These are phyloP conservation scores for Calcarius ornatus DNA, from an alignment of 2,113 vertebrate genomes.

Conservation along the genomic window DNA sequence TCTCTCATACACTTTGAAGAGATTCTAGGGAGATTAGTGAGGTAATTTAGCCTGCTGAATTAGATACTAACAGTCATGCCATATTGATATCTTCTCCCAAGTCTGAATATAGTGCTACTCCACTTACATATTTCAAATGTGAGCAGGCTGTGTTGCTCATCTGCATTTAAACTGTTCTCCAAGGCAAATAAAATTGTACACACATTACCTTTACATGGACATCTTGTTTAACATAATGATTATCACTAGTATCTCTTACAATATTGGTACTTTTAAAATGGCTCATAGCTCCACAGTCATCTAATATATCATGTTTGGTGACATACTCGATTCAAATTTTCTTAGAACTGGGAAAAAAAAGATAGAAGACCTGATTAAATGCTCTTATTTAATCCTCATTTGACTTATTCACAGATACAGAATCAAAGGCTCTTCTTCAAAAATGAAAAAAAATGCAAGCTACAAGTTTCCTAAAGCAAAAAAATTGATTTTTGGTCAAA, in stretches of 20 bases:
- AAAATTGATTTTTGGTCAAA: not conserved
- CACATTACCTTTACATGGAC: not conserved
- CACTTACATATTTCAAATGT: not conserved
- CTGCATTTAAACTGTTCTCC: conserved; percentile 29
- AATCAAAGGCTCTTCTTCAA: not conserved
- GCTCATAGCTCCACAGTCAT: not conserved
- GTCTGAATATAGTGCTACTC: not conserved
- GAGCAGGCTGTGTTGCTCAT: not conserved
- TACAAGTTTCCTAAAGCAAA: not conserved
- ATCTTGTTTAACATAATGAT: conserved; percentile 1
- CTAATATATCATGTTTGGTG: not conserved
- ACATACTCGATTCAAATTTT: not conserved
- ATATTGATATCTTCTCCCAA: not conserved
- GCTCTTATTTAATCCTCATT: not conserved
- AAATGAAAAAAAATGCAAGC: not conserved
- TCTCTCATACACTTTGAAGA: conserved; percentile 4
- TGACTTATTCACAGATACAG: not conserved
- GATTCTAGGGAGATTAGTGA: conserved; percentile 22
- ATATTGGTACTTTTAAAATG: not conserved
- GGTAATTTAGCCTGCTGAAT: conserved; percentile 34
- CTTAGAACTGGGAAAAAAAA: not conserved
- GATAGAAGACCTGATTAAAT: not conserved
- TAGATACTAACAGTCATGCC: not conserved
- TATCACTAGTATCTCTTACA: not conserved
- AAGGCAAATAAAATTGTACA: conserved; percentile 4